These are phyloP conservation scores for Drosophila anomalata DNA, from an alignment of 2,888 invertebrate species.

Conservation along the genomic window DNA sequence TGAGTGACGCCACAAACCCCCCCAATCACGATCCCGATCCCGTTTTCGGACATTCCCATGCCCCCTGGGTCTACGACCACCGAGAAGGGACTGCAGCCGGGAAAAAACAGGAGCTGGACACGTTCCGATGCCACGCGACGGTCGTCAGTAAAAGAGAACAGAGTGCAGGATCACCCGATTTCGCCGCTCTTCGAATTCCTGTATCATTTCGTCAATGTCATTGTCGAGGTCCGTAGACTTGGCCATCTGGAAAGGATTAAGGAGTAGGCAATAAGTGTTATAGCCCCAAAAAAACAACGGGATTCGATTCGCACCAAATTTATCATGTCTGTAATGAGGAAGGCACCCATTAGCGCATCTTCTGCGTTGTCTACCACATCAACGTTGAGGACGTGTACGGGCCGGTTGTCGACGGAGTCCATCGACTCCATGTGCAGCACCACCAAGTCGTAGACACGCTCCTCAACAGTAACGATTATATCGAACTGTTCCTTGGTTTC, in stretches of 20 bases:
- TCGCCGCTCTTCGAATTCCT: conserved; percentile 70
- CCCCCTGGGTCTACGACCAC: background rate
- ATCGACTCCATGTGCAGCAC: conserved; percentile 95
- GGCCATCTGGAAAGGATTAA: conserved; percentile 48
- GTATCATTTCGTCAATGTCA: conserved; percentile 71
- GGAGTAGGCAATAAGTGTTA: background rate
- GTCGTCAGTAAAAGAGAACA: conserved; percentile 73
- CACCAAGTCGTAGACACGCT: conserved; percentile 99
- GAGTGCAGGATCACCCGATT: conserved; percentile 67
- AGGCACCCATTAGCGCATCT: conserved; percentile 99
- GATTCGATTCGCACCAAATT: conserved; percentile 87
- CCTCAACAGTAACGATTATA: conserved; percentile 98
- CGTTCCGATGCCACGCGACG: conserved; percentile 41
- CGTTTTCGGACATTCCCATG: background rate
- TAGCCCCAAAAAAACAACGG: background rate
- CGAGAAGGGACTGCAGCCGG: conserved; percentile 30
- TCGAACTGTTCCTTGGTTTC: conserved; percentile 94
- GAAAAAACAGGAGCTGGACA: conserved; percentile 37
- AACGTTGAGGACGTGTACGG: conserved; percentile 98
- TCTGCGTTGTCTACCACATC: conserved; percentile 99
- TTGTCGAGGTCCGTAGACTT: conserved; percentile 68
- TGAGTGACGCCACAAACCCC: background rate
- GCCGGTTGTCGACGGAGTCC: conserved; percentile 91
- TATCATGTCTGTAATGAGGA: conserved; percentile 98
- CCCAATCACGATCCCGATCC: background rate